These are phyloP conservation scores for Catagonus wagneri DNA, from an alignment of 2,113 vertebrate genomes.

Conservation along the genomic window DNA sequence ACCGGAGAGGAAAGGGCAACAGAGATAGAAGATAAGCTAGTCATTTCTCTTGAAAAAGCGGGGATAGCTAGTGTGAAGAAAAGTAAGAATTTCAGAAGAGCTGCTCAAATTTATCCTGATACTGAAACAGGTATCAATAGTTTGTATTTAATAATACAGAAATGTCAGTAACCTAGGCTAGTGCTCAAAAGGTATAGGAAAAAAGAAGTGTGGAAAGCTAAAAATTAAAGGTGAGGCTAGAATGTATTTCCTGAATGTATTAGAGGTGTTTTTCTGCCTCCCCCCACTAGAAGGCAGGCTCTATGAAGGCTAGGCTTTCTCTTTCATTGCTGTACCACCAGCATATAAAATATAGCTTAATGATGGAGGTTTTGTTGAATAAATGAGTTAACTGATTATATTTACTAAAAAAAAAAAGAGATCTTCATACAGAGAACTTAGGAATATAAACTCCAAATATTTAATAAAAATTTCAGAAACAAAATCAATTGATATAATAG, in stretches of 20 bases:
- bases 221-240: background rate
- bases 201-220: background rate
- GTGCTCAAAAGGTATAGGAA: background rate
- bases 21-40: background rate
- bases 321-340: background rate
- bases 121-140: background rate
- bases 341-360: background rate
- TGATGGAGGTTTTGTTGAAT: background rate
- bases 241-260: background rate
- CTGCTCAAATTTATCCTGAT: background rate
- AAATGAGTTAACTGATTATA: background rate
- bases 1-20: background rate
- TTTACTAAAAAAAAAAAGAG: background rate
- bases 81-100: background rate
- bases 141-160: background rate
- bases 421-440: background rate
- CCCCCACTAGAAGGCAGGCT: background rate
- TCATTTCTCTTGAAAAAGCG: background rate
- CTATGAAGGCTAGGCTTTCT: background rate
- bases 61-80: background rate
- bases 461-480: background rate
- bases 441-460: background rate
- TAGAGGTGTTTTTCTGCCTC: background rate
- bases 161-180: background rate
- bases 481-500: background rate